Base-by-base conservation (phyloP, 1,140 invertebrate genomes). In the Asbolus verrucosus region DNA sequence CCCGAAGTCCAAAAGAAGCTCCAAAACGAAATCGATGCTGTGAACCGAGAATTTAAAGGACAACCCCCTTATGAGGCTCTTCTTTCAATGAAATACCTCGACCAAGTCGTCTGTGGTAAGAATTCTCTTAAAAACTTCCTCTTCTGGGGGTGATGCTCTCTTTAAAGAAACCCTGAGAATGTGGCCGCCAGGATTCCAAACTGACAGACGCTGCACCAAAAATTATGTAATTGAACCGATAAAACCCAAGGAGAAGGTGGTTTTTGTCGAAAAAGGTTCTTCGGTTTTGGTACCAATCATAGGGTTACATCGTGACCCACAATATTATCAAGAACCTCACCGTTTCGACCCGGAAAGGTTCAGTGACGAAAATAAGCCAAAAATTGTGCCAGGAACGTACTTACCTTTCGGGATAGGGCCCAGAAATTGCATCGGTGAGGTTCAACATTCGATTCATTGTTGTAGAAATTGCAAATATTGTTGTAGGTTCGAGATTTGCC, bases 371-470 rank as follows among this genome's bases (percentile, higher is more conserved):
- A 82, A 83, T 21, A 73, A 73, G 61, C 6, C 41, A 0, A 59
- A 41, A 2, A 75, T 75, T 16, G 70, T 73, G 2, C 59, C 54
- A 16, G 59, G 24, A 21, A 36, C 67, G 13, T 88, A 83, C 75
- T 71, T 89, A 60, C 86, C 88, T 1, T 90, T 90, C 70, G 87
- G 88, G 0, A 86, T 86, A 66, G 89, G 89, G n/a, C 85, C 85
- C 0, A 76, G 89, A 24, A 88, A 87, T 71, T 90, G 89, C 36
- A 33, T 54, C 11, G 65, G 65, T 54, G 19, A 9, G n/a, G 15
- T 6, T 62, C 1, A 30, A 30, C 3, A 2, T 36, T 3, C 9
- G 9, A 13, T 24, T 30, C 6, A 14, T 54, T 9, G 18, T 2
- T 2, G 1, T 6, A 27, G 9, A 27, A 11, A 8, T 24, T 9